Evolutionary conservation across 2,113 vertebrate genomes (phyloP).

Genomic region (Micronycteris hirsuta): DNA sequence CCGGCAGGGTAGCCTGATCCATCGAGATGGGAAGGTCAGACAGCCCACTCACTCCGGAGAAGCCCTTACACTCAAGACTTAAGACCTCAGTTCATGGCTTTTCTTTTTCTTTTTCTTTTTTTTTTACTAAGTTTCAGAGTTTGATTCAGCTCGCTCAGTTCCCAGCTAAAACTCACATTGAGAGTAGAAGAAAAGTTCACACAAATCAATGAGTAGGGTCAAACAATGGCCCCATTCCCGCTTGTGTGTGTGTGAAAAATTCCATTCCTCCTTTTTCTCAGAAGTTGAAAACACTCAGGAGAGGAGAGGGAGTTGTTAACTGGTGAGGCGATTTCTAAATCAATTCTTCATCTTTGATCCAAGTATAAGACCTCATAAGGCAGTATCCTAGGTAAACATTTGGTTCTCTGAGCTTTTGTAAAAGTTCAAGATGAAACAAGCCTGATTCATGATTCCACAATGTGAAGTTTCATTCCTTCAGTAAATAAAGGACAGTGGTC

Average conservation of each 20-base stretch:
- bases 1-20: background rate
- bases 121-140: background rate
- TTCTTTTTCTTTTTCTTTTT: background rate
- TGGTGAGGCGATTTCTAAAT: constrained; percentile 15
- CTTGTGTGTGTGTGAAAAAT: background rate
- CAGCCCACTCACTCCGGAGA: background rate
- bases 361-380: background rate
- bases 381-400: background rate
- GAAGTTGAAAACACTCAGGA: background rate
- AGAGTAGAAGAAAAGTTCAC: constrained; percentile 6
- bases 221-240: background rate
- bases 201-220: background rate
- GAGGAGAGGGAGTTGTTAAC: constrained; percentile 3
- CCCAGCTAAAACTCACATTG: background rate
- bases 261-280: background rate
- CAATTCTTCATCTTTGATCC: background rate
- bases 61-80: background rate
- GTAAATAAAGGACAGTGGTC: background rate
- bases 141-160: background rate
- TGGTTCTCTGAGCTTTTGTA: background rate
- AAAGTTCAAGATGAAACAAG: background rate
- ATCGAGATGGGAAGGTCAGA: background rate
- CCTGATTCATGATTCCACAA: background rate
- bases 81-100: background rate
- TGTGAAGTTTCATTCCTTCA: background rate